phyloP scores from a whole-genome alignment of 2,113 vertebrate genomes.

The Austrofundulus limnaeus region DNA sequence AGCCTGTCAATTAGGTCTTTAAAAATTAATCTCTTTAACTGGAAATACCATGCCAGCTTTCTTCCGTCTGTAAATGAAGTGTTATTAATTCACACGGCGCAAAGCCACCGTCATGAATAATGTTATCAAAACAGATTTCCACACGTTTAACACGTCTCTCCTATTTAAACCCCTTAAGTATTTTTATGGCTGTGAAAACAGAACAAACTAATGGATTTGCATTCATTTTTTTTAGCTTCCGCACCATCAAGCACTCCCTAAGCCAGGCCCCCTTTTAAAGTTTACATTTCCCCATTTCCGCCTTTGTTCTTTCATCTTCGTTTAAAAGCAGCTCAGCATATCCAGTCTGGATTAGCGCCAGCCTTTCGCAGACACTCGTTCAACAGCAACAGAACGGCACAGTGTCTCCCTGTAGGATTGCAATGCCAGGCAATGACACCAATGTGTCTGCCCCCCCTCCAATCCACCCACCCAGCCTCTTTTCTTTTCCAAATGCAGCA shows the following conservation, averaged over 20 bases:
- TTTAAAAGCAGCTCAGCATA: slow-evolving; percentile 75
- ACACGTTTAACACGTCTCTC: slow-evolving; percentile 80
- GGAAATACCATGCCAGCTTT: slow-evolving; percentile 83
- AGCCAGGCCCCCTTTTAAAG: slow-evolving; percentile 71
- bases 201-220: slow-evolving; percentile 80
- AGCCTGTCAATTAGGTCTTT: slow-evolving; percentile 85
- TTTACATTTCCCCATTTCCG: slow-evolving; percentile 75
- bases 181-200: slow-evolving; percentile 81
- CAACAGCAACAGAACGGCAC: slow-evolving; percentile 42
- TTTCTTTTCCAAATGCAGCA: slow-evolving; percentile 28
- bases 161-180: slow-evolving; percentile 80
- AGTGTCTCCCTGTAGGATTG: slow-evolving; percentile 69
- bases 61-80: slow-evolving; percentile 83
- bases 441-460: slow-evolving; percentile 37
- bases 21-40: slow-evolving; percentile 88
- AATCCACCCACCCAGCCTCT: background rate
- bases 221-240: slow-evolving; percentile 59
- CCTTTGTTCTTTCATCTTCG: slow-evolving; percentile 73
- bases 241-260: slow-evolving; percentile 50
- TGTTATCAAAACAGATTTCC: slow-evolving; percentile 87
- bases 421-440: slow-evolving; percentile 72
- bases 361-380: slow-evolving; percentile 40
- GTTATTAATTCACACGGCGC: slow-evolving; percentile 83
- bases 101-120: slow-evolving; percentile 84
- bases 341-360: slow-evolving; percentile 77